phyloP scores from a whole-genome alignment of 1,140 invertebrate species.

The Eriosoma lanigerum region DNA sequence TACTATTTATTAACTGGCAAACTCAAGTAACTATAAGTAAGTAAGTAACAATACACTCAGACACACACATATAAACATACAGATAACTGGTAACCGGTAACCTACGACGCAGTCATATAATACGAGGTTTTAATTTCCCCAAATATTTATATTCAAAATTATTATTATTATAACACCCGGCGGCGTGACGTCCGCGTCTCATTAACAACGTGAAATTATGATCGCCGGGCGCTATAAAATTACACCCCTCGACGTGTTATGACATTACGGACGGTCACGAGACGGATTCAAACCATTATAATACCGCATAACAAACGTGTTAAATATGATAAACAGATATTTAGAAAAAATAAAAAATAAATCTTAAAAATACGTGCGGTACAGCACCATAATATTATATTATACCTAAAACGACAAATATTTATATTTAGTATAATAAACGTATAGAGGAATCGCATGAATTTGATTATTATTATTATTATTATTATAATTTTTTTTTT shows the following conservation, averaged over 20 bases:
- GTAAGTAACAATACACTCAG: background rate
- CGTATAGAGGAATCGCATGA: too few relatives aligned
- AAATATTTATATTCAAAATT: constrained; percentile 7
- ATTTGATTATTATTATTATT: too few relatives aligned
- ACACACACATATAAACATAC: background rate
- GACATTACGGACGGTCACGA: background rate
- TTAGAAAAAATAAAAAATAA: too few relatives aligned
- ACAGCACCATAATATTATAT: background rate
- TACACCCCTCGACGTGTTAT: constrained; percentile 29
- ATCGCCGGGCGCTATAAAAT: constrained; percentile 19
- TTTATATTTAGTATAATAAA: too few relatives aligned
- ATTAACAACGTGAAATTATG: constrained; percentile 41
- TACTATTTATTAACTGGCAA: too few relatives aligned
- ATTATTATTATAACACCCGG: constrained; percentile 38
- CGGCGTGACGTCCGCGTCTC: constrained; percentile 4
- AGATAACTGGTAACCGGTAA: background rate
- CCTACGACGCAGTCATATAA: constrained; percentile 1
- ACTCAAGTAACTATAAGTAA: too few relatives aligned
- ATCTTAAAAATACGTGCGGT: too few relatives aligned
- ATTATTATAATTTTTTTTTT: too few relatives aligned
- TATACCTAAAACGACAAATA: too few relatives aligned
- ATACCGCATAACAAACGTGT: background rate
- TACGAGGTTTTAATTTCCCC: constrained; percentile 13
- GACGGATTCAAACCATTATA: background rate
- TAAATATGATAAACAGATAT: too few relatives aligned